Percentiles rank a stretch among this genome's conserved stretches.
Evolutionary conservation across 2,113 vertebrate genomes (phyloP).

Genomic region (Corynorhinus townsendii): DNA sequence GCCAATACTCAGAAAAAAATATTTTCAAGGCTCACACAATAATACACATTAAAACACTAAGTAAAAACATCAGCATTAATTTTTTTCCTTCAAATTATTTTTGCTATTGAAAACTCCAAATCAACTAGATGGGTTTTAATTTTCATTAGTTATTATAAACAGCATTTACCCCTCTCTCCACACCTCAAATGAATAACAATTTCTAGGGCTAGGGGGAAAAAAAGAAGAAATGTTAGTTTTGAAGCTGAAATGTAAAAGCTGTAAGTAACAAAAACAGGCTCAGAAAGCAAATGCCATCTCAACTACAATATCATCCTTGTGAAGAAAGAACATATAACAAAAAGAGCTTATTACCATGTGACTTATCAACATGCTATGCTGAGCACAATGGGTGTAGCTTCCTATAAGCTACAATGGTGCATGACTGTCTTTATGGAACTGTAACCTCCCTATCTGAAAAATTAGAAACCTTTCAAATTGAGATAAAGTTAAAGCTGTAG

Average conservation of each 20-base stretch:
- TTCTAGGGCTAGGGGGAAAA: not conserved
- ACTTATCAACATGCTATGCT: slow-evolving; percentile 25
- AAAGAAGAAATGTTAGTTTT: slow-evolving; percentile 18
- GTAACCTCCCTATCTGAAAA: slow-evolving; percentile 45
- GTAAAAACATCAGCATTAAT: not conserved
- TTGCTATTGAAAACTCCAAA: not conserved
- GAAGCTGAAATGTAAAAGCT: slow-evolving; percentile 39
- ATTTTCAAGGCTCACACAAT: slow-evolving; percentile 5
- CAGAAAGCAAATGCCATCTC: not conserved
- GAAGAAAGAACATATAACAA: slow-evolving; percentile 21
- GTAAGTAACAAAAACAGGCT: slow-evolving; percentile 11
- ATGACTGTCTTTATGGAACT: not conserved
- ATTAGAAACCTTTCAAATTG: slow-evolving; percentile 64
- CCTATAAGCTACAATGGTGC: slow-evolving; percentile 15
- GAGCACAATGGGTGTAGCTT: slow-evolving; percentile 35
- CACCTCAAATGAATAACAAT: not conserved
- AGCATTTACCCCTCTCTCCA: not conserved
- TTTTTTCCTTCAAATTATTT: slow-evolving; percentile 31
- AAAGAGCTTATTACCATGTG: slow-evolving; percentile 28
- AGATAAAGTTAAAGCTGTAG: slow-evolving; percentile 56
- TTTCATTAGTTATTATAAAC: slow-evolving; percentile 22
- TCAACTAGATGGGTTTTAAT: not conserved
- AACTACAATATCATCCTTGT: slow-evolving; percentile 35
- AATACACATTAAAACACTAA: not conserved
- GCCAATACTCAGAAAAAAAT: not conserved